A percentile compares a stretch with the other conserved stretches of the same genome.
These are phyloP conservation scores for Andrena chrysosceles DNA, from an alignment of 2,888 invertebrate genomes.

Conservation along the genomic window DNA sequence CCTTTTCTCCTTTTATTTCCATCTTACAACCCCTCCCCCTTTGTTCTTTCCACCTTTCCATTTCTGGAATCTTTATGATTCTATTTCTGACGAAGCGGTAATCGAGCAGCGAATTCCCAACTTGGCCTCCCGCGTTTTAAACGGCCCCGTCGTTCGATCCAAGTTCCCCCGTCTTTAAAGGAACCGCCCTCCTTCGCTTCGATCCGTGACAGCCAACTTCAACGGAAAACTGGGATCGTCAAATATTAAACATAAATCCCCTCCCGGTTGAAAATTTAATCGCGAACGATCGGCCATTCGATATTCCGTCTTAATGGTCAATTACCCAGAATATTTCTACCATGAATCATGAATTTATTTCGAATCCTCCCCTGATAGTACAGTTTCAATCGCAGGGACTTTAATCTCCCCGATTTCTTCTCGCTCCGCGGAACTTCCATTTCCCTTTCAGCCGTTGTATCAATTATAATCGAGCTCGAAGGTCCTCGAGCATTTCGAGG, in stretches of 20 bases:
- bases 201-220: neutral
- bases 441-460: conserved; percentile 21
- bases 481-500: neutral
- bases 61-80: conserved; percentile 48
- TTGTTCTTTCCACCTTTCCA: conserved; percentile 42
- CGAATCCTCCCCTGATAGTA: neutral
- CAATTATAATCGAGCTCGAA: conserved; percentile 41
- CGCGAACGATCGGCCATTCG: neutral
- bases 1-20: conserved; percentile 39
- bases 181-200: neutral
- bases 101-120: conserved; percentile 44
- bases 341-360: neutral
- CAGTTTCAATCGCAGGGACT: conserved; percentile 13
- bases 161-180: conserved; percentile 14
- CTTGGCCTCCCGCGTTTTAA: conserved; percentile 26
- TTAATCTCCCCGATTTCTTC: conserved; percentile 4
- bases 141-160: conserved; percentile 9
- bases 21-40: neutral
- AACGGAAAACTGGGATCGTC: neutral
- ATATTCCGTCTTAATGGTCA: neutral
- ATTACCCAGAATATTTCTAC: conserved; percentile 8
- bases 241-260: conserved; percentile 2
- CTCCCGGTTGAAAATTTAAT: conserved; percentile 1
- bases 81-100: conserved; percentile 47
- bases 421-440: neutral